These are phyloP conservation scores for Craterocephalus amniculus DNA, from an alignment of 2,797 vertebrate species.

Conservation along the genomic window DNA sequence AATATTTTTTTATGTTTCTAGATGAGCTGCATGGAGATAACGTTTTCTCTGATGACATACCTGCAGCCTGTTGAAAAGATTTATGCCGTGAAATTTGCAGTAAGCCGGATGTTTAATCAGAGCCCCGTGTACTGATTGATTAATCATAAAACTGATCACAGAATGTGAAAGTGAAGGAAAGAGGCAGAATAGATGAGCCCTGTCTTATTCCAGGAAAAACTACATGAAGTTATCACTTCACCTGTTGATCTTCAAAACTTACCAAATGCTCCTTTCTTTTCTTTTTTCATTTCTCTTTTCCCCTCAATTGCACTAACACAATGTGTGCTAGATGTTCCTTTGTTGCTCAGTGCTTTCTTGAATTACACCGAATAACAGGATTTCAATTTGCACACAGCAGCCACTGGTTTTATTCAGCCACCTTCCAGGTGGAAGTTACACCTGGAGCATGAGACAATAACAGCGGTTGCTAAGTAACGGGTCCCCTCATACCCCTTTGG, in stretches of 20 bases:
- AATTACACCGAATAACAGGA: conserved; percentile 63
- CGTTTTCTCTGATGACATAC: conserved; percentile 7
- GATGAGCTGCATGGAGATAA: conserved; percentile 4
- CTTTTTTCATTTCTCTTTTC: conserved; percentile 8
- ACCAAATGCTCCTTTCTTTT: conserved; percentile 35
- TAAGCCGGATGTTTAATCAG: conserved; percentile 31
- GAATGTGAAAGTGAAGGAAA: conserved; percentile 26
- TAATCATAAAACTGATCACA: conserved; percentile 54
- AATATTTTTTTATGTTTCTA: not conserved
- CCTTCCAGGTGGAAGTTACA: conserved; percentile 65
- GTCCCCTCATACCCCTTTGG: conserved; percentile 62
- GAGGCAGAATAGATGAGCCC: conserved; percentile 51
- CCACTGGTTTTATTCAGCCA: conserved; percentile 67
- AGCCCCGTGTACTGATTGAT: conserved; percentile 29
- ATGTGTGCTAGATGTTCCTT: conserved; percentile 35
- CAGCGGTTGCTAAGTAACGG: conserved; percentile 81
- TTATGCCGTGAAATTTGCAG: conserved; percentile 30
- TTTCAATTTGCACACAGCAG: conserved; percentile 58
- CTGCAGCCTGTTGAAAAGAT: conserved; percentile 28
- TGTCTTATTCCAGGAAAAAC: conserved; percentile 45
- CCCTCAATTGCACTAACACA: conserved; percentile 46
- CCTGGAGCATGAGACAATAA: conserved; percentile 76
- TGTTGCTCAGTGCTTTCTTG: conserved; percentile 42
- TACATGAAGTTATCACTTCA: conserved; percentile 39
- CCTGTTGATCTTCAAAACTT: conserved; percentile 49